phyloP scores from a whole-genome alignment of 2,797 vertebrate genomes.

The Chelonia mydas region DNA sequence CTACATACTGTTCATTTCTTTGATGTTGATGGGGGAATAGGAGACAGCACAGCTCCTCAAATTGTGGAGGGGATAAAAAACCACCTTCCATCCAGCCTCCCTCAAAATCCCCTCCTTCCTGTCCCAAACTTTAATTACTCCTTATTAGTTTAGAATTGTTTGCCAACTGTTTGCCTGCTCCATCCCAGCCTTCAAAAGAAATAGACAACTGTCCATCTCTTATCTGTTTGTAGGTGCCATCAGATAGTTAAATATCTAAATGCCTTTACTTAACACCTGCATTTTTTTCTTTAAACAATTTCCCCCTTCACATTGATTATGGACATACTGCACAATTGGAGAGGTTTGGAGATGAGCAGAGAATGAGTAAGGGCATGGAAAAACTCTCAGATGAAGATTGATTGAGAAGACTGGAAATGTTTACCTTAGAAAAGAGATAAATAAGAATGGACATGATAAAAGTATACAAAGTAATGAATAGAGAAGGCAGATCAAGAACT shows the following conservation, averaged over 20 bases:
- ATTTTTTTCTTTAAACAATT: background rate
- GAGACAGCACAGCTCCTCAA: background rate
- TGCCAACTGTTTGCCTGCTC: too few relatives aligned
- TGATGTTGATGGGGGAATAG: slow-evolving; percentile 5
- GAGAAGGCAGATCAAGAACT: background rate
- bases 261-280: background rate
- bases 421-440: background rate
- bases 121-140: background rate
- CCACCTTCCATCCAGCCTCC: background rate
- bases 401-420: background rate
- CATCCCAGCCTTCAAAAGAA: background rate
- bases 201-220: background rate
- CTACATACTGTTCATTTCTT: slow-evolving; percentile 7
- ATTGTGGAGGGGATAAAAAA: background rate
- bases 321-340: background rate
- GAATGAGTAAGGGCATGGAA: background rate
- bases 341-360: background rate
- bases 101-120: background rate
- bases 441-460: background rate
- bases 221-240: background rate
- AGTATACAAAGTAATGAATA: background rate
- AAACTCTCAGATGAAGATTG: background rate
- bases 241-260: background rate
- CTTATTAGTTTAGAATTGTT: background rate
- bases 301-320: background rate